phyloP scores from a whole-genome alignment of 92 coral and sea anemone species.

The Porites divaricata region DNA sequence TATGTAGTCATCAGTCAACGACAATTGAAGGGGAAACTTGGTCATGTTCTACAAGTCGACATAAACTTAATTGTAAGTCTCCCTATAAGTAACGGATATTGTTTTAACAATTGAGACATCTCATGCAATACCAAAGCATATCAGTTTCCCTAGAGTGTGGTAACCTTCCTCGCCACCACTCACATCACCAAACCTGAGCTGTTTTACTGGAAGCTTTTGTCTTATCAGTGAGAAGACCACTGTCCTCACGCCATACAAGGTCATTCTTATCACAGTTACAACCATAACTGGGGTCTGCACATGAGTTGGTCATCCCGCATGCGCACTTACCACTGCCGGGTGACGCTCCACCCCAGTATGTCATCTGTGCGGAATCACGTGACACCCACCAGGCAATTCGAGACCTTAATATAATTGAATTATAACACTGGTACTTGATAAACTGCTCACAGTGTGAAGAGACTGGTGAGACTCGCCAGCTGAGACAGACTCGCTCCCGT shows the following conservation, averaged over 20 bases:
- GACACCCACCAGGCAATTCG: slow-evolving; percentile 24
- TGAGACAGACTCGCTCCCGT: slow-evolving; percentile 50
- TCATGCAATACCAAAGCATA: slow-evolving; percentile 19
- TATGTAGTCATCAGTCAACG: too few relatives aligned
- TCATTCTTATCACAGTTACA: slow-evolving; percentile 63
- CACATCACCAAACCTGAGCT: slow-evolving; percentile 32
- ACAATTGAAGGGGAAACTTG: too few relatives aligned
- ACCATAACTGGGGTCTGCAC: slow-evolving; percentile 19
- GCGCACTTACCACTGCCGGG: slow-evolving; percentile 46
- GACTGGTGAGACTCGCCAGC: slow-evolving; percentile 51
- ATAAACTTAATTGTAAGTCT: too few relatives aligned
- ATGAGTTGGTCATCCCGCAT: slow-evolving; percentile 56
- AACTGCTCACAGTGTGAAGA: slow-evolving; percentile 62
- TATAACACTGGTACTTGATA: slow-evolving; percentile 55
- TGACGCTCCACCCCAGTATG: slow-evolving; percentile 27
- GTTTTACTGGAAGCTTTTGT: slow-evolving; percentile 34
- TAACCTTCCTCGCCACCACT: slow-evolving; percentile 41
- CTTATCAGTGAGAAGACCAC: slow-evolving; percentile 43
- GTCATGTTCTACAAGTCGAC: too few relatives aligned
- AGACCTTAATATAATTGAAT: neutral
- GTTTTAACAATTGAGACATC: too few relatives aligned
- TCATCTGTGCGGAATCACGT: slow-evolving; percentile 2
- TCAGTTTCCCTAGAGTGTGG: slow-evolving; percentile 45
- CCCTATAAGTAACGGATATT: too few relatives aligned
- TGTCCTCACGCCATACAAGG: slow-evolving; percentile 23